A percentile compares a stretch with the other conserved stretches of the same genome.
Conservation (phyloP, 2,113 vertebrate species). For the Synchiropus splendidus region DNA sequence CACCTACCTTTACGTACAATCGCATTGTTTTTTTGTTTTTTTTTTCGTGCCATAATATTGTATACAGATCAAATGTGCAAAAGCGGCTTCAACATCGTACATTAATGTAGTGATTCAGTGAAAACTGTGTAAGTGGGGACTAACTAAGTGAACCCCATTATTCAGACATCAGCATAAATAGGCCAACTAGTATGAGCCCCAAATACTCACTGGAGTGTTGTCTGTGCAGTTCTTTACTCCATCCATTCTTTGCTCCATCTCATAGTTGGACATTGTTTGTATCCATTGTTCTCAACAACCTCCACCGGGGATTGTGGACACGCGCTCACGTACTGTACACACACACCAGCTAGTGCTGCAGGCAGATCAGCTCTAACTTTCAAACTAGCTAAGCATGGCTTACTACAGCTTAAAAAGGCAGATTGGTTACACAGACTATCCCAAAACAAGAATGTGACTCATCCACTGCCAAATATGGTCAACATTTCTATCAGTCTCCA, state of each 20-base stretch:
- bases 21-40: no score
- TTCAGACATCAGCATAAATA: slow-evolving; percentile 48
- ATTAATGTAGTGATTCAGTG: no score
- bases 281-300: no score
- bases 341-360: slow-evolving; percentile 27
- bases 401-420: slow-evolving; percentile 44
- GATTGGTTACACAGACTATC: slow-evolving; percentile 42
- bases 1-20: no score
- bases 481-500: slow-evolving; percentile 17
- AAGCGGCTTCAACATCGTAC: no score
- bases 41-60: no score
- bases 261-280: no score
- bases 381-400: slow-evolving; percentile 41
- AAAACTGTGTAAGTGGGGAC: no score
- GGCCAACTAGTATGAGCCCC: slow-evolving; percentile 58
- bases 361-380: slow-evolving; percentile 48
- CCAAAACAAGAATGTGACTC: slow-evolving; percentile 27
- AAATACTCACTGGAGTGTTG: slow-evolving; percentile 41
- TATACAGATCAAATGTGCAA: no score
- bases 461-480: slow-evolving; percentile 19
- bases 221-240: no score
- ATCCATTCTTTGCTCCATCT: slow-evolving; percentile 56
- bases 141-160: no score
- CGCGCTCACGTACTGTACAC: slow-evolving; percentile 18
- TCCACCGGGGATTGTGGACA: slow-evolving; percentile 51